phyloP scores from a whole-genome alignment of 2,888 invertebrate genomes.

The Atrina japonica region DNA sequence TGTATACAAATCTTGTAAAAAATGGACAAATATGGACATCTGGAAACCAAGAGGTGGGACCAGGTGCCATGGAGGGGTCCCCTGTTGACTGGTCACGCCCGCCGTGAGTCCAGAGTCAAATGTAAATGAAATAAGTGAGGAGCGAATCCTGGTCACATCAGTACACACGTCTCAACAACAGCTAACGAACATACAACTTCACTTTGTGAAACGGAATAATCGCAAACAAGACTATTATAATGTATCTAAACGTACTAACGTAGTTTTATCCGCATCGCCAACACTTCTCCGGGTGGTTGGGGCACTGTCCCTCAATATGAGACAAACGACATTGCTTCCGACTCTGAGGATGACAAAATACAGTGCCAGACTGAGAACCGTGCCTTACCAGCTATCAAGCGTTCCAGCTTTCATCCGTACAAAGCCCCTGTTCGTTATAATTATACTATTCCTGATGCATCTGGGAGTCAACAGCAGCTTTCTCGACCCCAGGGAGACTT shows the following conservation, averaged over 20 bases:
- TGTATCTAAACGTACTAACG: constrained; percentile 15
- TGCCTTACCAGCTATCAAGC: constrained; percentile 7
- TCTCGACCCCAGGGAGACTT: background rate
- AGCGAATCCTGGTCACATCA: too few species aligned
- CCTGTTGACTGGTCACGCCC: too few species aligned
- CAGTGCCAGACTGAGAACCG: constrained; percentile 13
- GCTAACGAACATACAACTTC: too few species aligned
- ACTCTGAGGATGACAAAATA: constrained; percentile 26
- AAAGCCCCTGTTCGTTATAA: background rate
- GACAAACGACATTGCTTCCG: constrained; percentile 14
- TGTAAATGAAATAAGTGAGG: too few species aligned
- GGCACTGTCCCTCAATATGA: constrained; percentile 15
- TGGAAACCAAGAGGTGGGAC: too few species aligned
- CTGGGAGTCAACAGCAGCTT: constrained; percentile 2
- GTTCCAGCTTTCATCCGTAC: background rate
- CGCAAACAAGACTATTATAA: constrained; percentile 5
- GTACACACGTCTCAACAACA: too few species aligned
- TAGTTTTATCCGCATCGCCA: constrained; percentile 18
- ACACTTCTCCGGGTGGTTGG: constrained; percentile 24
- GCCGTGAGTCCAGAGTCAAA: too few species aligned
- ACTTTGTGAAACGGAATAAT: too few species aligned
- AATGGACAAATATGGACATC: too few species aligned
- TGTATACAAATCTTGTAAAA: too few species aligned
- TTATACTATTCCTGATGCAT: background rate
- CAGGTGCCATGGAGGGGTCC: too few species aligned